Evolutionary conservation across 2,888 invertebrate species (phyloP).

Genomic region (Agonopterix subpropinquella): DNA sequence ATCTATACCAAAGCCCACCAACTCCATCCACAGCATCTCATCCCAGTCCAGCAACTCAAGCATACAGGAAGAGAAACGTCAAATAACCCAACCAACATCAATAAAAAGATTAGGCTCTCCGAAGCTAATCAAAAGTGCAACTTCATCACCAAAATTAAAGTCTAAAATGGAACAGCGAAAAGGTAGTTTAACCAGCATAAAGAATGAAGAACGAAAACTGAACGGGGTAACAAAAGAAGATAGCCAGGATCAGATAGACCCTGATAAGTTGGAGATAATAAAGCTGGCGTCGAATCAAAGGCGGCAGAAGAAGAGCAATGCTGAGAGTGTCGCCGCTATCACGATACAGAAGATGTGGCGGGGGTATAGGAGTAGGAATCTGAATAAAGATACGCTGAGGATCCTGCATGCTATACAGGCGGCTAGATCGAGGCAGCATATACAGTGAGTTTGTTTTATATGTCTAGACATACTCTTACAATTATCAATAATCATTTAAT

Average conservation of each 20-base stretch:
- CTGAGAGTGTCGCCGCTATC: constrained; percentile 78
- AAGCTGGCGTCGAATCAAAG: constrained; percentile 56
- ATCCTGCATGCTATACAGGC: constrained; percentile 82
- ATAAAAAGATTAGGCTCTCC: constrained; percentile 54
- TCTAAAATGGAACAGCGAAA: constrained; percentile 61
- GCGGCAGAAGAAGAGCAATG: constrained; percentile 52
- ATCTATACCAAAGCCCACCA: constrained; percentile 43
- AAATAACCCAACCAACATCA: constrained; percentile 18
- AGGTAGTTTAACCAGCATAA: constrained; percentile 48
- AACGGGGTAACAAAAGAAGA: constrained; percentile 43
- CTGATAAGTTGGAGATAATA: constrained; percentile 48
- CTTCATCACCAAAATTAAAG: constrained; percentile 62
- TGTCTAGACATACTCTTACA: neutral
- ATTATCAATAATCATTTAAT: too few species aligned
- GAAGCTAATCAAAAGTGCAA: constrained; percentile 62
- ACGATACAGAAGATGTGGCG: constrained; percentile 92
- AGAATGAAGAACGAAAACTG: constrained; percentile 43
- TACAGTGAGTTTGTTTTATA: constrained; percentile 77
- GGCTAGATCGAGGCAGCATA: constrained; percentile 87
- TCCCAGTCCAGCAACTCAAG: constrained; percentile 51
- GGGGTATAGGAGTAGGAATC: constrained; percentile 86
- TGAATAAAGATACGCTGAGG: constrained; percentile 79
- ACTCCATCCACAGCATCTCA: constrained; percentile 32
- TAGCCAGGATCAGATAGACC: constrained; percentile 38
- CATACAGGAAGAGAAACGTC: constrained; percentile 44